These are phyloP conservation scores for Hylaeus anthracinus DNA, from an alignment of 1,140 invertebrate genomes.

Conservation along the genomic window DNA sequence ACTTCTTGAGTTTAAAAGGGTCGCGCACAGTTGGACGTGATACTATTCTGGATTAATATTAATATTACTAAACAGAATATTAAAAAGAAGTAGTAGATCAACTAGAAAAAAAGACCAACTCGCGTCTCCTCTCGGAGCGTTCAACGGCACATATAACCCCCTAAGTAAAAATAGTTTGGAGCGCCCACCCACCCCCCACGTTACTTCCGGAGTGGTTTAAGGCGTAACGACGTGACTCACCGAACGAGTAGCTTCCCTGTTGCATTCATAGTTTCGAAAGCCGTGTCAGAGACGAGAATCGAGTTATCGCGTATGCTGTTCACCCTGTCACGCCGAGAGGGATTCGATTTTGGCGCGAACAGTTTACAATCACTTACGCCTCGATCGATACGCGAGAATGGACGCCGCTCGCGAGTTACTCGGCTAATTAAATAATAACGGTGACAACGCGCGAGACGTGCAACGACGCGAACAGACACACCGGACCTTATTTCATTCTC, in stretches of 20 bases:
- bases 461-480: conserved; percentile 9
- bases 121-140: background rate
- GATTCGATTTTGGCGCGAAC: background rate
- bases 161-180: conserved; percentile 50
- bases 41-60: too few relatives aligned
- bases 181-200: background rate
- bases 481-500: conserved; percentile 49
- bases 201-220: conserved; percentile 22
- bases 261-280: background rate
- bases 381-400: background rate
- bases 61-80: too few relatives aligned
- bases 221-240: conserved; percentile 4
- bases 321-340: too few relatives aligned
- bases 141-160: background rate
- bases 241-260: background rate
- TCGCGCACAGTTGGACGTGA: too few relatives aligned
- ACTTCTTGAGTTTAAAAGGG: too few relatives aligned
- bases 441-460: background rate
- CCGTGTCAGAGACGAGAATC: background rate
- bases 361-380: background rate
- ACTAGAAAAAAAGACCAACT: too few relatives aligned
- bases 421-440: background rate
- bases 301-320: too few relatives aligned
- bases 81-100: too few relatives aligned
- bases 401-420: background rate